phyloP scores from a whole-genome alignment of 37 sponge, comb jelly and placozoan genomes.

The Amphimedon queenslandica region DNA sequence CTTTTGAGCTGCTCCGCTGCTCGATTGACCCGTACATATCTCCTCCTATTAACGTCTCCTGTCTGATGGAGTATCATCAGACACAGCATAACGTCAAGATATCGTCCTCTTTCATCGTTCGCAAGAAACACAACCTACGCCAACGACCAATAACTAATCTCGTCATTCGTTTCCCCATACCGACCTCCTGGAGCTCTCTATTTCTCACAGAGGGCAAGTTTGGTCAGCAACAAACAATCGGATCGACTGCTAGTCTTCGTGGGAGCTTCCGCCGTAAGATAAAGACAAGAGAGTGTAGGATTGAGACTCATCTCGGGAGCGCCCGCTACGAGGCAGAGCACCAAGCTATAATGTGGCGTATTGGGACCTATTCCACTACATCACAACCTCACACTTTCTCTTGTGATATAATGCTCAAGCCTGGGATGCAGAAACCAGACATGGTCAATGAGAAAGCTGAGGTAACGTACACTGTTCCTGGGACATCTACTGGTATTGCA shows the following conservation, averaged over 20 bases:
- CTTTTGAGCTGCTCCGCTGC: conserved; percentile 78
- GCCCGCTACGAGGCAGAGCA: conserved; percentile 82
- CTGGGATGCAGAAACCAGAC: conserved; percentile 74
- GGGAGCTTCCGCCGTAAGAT: conserved; percentile 82
- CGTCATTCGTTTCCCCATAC: conserved; percentile 73
- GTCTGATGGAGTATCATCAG: conserved; percentile 74
- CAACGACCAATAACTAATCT: conserved; percentile 72
- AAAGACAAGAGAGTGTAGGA: conserved; percentile 14
- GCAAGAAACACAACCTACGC: conserved; percentile 70
- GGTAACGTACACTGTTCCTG: conserved; percentile 72
- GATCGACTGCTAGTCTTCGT: conserved; percentile 60
- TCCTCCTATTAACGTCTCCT: conserved; percentile 69
- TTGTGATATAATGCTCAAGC: conserved; percentile 62
- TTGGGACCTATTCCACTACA: conserved; percentile 53
- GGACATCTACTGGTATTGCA: conserved; percentile 73
- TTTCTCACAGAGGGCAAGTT: conserved; percentile 61
- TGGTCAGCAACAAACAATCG: conserved; percentile 65
- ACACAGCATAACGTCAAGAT: conserved; percentile 46
- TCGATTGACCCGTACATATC: conserved; percentile 61
- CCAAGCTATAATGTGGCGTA: conserved; percentile 73
- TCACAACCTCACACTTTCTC: conserved; percentile 56
- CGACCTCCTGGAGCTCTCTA: conserved; percentile 60
- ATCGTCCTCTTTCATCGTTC: conserved; percentile 52
- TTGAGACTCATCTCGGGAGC: conserved; percentile 54
- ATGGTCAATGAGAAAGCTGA: conserved; percentile 47